Percentiles rank a stretch among this genome's conserved stretches.
Conservation (phyloP, 2,113 vertebrate genomes). For the Balaeniceps rex region DNA sequence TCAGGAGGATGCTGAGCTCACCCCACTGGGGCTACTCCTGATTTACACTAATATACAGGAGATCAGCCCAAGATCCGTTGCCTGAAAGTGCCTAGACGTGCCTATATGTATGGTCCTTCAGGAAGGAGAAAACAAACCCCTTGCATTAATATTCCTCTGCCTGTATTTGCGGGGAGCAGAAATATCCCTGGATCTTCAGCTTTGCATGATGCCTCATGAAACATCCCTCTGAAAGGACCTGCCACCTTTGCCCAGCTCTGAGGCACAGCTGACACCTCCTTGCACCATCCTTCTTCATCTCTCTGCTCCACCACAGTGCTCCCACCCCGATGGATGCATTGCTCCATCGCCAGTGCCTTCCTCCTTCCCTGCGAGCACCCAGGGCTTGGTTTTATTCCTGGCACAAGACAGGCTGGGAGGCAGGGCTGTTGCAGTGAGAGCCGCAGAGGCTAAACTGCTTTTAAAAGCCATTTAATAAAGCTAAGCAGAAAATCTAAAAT, state of each 20-base stretch:
- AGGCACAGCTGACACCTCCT: not conserved
- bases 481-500: slow-evolving; percentile 52
- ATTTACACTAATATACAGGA: not conserved
- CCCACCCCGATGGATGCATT: fast-evolving
- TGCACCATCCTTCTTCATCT: not conserved
- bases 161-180: not conserved
- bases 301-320: not conserved
- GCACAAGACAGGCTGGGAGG: not conserved
- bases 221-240: not conserved
- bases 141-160: not conserved
- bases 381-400: not conserved
- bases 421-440: not conserved
- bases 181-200: not conserved
- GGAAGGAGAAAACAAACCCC: not conserved
- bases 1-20: not conserved
- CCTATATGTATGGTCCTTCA: not conserved
- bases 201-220: not conserved
- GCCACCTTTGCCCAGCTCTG: not conserved
- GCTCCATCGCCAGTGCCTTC: not conserved
- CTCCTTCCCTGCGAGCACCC: not conserved
- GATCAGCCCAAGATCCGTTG: not conserved
- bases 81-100: not conserved
- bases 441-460: not conserved
- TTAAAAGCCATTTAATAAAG: slow-evolving; percentile 60
- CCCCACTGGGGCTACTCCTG: not conserved